phyloP scores from a whole-genome alignment of 2,888 invertebrate species.

The Oligia strigilis region DNA sequence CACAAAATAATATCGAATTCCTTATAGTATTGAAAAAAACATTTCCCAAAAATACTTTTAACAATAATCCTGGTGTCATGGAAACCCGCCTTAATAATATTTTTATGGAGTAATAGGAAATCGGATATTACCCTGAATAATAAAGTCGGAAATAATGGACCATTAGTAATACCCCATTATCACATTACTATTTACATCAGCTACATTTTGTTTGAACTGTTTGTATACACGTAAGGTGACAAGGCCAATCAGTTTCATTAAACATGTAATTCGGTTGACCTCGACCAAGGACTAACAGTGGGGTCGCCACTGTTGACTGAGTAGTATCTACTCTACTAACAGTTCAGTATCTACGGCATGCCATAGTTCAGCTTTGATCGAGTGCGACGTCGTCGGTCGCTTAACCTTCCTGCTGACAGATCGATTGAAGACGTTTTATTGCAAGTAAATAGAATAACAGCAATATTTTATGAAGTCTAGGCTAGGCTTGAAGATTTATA shows the following conservation, averaged over 20 bases:
- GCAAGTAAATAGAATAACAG: conserved; percentile 18
- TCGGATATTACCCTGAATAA: conserved; percentile 17
- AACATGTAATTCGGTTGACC: conserved; percentile 39
- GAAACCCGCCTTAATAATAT: conserved; percentile 3
- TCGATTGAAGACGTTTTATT: conserved; percentile 30
- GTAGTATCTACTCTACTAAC: conserved; percentile 26
- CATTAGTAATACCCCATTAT: conserved; percentile 23
- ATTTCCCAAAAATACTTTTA: neutral
- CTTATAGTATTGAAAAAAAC: conserved; percentile 5
- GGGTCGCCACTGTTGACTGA: conserved; percentile 40
- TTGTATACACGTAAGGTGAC: conserved; percentile 20
- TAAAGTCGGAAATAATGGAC: conserved; percentile 23
- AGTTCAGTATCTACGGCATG: conserved; percentile 23
- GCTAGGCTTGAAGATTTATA: conserved; percentile 6
- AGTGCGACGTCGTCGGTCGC: conserved; percentile 11
- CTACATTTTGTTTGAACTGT: conserved; percentile 15
- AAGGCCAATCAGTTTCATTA: conserved; percentile 53
- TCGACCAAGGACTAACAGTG: conserved; percentile 35
- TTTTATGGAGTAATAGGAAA: conserved; percentile 3
- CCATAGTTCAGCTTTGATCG: conserved; percentile 35
- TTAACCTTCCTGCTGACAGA: conserved; percentile 26
- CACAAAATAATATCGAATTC: neutral
- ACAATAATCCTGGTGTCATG: neutral
- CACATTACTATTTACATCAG: conserved; percentile 38
- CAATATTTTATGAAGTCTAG: neutral